These are phyloP conservation scores for Equus quagga DNA, from an alignment of 2,113 vertebrate species.

Conservation along the genomic window DNA sequence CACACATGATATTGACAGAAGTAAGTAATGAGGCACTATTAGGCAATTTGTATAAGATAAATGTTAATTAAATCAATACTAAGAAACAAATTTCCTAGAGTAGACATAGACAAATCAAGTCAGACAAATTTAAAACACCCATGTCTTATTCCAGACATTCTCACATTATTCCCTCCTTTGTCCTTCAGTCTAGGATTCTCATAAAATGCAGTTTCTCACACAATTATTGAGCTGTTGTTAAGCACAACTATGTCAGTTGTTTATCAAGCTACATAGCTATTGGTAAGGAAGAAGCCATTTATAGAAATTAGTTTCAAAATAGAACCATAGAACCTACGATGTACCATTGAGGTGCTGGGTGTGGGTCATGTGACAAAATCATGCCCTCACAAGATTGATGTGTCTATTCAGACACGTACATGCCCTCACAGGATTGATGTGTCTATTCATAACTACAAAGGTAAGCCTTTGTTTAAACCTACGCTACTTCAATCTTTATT, in stretches of 20 bases:
- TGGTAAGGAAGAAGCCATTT: conserved; percentile 30
- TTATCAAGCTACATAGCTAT: conserved; percentile 20
- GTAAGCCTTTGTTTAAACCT: neutral
- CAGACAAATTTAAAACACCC: conserved; percentile 19
- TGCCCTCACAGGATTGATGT: neutral
- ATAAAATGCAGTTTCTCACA: neutral
- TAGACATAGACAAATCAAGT: neutral
- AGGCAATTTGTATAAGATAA: neutral
- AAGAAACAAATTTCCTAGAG: conserved; percentile 5
- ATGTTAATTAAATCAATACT: neutral
- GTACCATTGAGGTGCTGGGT: neutral
- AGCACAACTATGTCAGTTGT: neutral
- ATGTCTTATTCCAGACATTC: neutral
- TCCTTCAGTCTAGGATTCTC: neutral
- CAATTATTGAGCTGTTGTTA: neutral
- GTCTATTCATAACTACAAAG: neutral
- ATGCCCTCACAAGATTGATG: neutral
- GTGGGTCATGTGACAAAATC: neutral
- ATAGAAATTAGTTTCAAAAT: conserved; percentile 47
- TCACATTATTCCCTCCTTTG: neutral
- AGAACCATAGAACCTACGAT: neutral
- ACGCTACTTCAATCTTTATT: conserved; percentile 27
- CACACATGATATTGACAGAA: neutral
- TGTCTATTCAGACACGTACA: neutral
- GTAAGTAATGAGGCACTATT: neutral